Evolutionary conservation across 2,113 vertebrate species (phyloP).

Genomic region (Xiphophorus hellerii): DNA sequence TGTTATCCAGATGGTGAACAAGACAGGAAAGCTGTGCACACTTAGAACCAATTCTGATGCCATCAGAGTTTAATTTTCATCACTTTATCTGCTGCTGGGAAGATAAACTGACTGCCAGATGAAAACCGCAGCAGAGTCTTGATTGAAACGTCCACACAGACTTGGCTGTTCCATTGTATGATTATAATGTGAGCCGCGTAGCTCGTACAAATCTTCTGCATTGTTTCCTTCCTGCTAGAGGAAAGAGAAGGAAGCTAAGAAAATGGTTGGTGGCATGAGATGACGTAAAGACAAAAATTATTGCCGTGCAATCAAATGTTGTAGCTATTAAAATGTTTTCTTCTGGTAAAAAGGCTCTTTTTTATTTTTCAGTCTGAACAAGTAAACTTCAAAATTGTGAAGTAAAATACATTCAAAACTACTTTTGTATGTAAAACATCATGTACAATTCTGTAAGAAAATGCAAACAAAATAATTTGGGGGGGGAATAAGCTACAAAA

Average conservation of each 20-base stretch:
- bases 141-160: slow-evolving; percentile 26
- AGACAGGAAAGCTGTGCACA: slow-evolving; percentile 37
- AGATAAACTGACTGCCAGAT: slow-evolving; percentile 11
- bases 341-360: too few species aligned
- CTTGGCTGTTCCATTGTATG: slow-evolving; percentile 14
- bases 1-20: slow-evolving; percentile 60
- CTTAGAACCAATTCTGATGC: slow-evolving; percentile 29
- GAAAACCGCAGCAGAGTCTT: slow-evolving; percentile 5
- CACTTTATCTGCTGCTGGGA: slow-evolving; percentile 26
- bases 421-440: too few species aligned
- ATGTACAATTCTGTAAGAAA: too few species aligned
- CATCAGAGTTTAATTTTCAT: slow-evolving; percentile 37
- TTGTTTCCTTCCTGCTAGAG: slow-evolving; percentile 7
- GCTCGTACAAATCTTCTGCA: background rate
- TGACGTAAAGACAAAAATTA: background rate
- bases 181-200: background rate
- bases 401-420: too few species aligned
- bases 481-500: too few species aligned
- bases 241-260: background rate
- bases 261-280: slow-evolving; percentile 9
- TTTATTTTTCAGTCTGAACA: too few species aligned
- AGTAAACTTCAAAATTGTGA: too few species aligned
- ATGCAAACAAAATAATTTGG: too few species aligned
- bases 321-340: too few species aligned
- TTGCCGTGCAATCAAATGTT: background rate